A percentile compares a stretch with the other conserved stretches of the same genome.
Conservation (phyloP, 2,797 vertebrate genomes). For the Sciaenops ocellatus region DNA sequence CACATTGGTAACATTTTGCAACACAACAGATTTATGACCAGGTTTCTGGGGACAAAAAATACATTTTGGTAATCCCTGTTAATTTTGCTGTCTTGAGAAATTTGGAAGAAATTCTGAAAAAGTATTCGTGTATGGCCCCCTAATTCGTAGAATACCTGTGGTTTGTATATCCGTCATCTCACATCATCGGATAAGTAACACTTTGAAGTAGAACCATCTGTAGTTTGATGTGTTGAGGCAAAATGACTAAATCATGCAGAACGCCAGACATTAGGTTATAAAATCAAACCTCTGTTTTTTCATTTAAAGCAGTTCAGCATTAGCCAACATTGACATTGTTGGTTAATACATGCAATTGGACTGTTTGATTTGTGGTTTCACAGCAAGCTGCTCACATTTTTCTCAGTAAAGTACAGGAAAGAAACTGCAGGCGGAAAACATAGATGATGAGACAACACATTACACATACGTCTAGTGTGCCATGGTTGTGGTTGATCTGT, state of each 20-base stretch:
- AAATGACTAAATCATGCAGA: background rate
- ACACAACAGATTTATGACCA: too few species aligned
- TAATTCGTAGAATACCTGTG: background rate
- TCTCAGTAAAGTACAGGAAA: conserved; percentile 40
- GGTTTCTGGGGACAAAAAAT: too few species aligned
- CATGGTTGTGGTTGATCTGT: conserved; percentile 33
- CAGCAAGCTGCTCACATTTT: background rate
- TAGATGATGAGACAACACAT: background rate
- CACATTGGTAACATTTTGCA: too few species aligned
- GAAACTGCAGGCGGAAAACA: conserved; percentile 4
- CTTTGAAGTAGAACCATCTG: background rate
- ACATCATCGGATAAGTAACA: background rate
- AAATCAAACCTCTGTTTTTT: background rate
- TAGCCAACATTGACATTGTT: background rate
- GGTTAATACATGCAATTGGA: background rate
- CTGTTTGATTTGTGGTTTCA: conserved; percentile 18
- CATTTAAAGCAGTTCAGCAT: too few species aligned
- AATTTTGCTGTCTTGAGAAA: background rate
- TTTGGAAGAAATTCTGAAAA: background rate
- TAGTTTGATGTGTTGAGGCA: background rate
- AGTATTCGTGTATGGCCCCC: background rate
- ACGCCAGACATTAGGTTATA: background rate
- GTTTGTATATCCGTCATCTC: background rate
- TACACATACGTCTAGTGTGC: background rate
- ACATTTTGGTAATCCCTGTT: too few species aligned